These are phyloP conservation scores for Corythoichthys haematopterus DNA, from an alignment of 2,113 vertebrate genomes.

Conservation along the genomic window DNA sequence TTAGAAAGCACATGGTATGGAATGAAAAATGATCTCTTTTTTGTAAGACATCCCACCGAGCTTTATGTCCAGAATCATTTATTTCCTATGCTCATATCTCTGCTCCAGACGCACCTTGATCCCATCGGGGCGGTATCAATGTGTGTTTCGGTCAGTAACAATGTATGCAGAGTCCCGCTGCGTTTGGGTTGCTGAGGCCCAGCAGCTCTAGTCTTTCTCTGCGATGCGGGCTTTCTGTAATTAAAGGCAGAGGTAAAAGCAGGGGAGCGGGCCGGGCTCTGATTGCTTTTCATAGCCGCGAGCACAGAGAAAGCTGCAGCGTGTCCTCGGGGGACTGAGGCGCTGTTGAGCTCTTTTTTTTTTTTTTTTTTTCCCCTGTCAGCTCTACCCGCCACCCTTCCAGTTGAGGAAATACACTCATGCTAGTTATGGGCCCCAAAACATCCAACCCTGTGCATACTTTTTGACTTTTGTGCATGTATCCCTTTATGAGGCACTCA, in stretches of 20 bases:
- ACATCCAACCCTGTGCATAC: slow-evolving; percentile 23
- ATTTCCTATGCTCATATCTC: slow-evolving; percentile 25
- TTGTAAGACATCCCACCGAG: slow-evolving; percentile 20
- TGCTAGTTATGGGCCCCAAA: slow-evolving; percentile 42
- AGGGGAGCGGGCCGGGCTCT: slow-evolving; percentile 67
- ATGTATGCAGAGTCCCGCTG: slow-evolving; percentile 38
- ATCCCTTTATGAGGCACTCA: neutral
- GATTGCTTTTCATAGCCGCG: slow-evolving; percentile 74
- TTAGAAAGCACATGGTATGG: neutral
- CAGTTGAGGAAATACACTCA: neutral
- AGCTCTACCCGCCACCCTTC: slow-evolving; percentile 13
- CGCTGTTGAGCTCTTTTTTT: slow-evolving; percentile 62
- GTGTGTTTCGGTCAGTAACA: slow-evolving; percentile 16
- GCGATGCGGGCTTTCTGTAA: slow-evolving; percentile 64
- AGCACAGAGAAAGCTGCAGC: slow-evolving; percentile 63
- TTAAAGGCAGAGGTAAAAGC: slow-evolving; percentile 76
- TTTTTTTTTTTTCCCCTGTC: slow-evolving; percentile 31
- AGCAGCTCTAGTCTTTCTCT: slow-evolving; percentile 42
- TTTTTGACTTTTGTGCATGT: slow-evolving; percentile 42
- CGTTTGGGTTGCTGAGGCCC: slow-evolving; percentile 42
- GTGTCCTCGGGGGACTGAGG: slow-evolving; percentile 61
- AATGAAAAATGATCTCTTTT: neutral
- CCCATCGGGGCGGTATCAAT: slow-evolving; percentile 9
- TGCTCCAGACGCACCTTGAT: slow-evolving; percentile 28
- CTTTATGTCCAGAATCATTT: slow-evolving; percentile 26